Evolutionary conservation across 2,113 vertebrate genomes (phyloP), one percentile per base, ranked within the genome.

Genomic region (Helogale parvula): DNA sequence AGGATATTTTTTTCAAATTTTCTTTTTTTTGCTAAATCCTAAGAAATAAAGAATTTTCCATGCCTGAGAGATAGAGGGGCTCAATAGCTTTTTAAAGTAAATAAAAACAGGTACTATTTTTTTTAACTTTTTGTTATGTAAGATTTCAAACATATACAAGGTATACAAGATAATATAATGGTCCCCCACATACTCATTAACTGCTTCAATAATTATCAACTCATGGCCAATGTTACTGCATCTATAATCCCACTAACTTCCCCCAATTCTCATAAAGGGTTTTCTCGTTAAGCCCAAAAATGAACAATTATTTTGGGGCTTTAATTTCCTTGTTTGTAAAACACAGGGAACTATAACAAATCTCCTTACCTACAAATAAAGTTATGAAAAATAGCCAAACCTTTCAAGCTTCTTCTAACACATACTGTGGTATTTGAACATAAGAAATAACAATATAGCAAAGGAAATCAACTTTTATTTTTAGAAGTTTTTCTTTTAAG

Each of bases 291-390:
- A 72, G 71, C 14, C 41, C 38, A 12, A 52, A 88, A 94, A 82
- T 79, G 88, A 92, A 82, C 41, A 80, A 91, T 94, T 66, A 52
- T 96, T 95, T 93, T 23, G 45, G 45, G 38, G 12, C 35, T 92
- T 97, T 90, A 94, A 71, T 80, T 95, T 93, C 45, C 45, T 63
- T 93, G 71, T 97, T 97, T 88, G 31, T 71, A 94, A 96, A 95
- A 90, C 29, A n/a, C 15, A 88, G 52, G 16, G 33, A 96, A 96
- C 92, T 97, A 80, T 65, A 89, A 76, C 47, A 84, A 81, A 91
- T 23, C 11, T 92, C n/a, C 91, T 87, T 65, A n/a, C 29, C 54
- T 69, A 87, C 2, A 33, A 81, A 47, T 68, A 33, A 90, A 88
- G 33, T 92, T 90, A 57, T 38, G 13, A 77, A 96, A 94, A 96